Evolutionary conservation across 2,113 vertebrate species (phyloP).

Genomic region (Leucosticte australis): DNA sequence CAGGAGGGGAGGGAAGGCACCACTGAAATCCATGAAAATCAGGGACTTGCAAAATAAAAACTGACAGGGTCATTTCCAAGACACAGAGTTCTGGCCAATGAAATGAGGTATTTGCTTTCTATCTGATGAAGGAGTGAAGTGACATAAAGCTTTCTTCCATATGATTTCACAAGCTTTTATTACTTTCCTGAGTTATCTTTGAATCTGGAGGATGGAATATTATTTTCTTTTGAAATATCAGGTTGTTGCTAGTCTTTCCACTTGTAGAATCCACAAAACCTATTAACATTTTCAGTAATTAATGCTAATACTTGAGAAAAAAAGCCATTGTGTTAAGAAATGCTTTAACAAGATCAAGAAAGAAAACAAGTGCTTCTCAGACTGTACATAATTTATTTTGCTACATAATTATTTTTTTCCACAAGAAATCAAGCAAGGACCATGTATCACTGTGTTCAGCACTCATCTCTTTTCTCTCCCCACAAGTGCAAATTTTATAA

Average conservation of each 20-base stretch:
- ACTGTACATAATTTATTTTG: constrained; percentile 32
- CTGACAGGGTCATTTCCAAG: not conserved
- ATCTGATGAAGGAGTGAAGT: constrained; percentile 35
- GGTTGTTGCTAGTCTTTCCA: constrained; percentile 28
- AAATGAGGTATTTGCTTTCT: constrained; percentile 3
- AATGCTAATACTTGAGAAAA: constrained; percentile 65
- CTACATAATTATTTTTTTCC: not conserved
- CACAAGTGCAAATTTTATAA: not conserved
- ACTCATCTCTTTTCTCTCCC: not conserved
- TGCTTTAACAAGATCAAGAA: constrained; percentile 60
- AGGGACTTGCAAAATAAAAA: not conserved
- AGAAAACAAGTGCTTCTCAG: constrained; percentile 50
- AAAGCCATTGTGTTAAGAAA: constrained; percentile 64
- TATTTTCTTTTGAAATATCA: constrained; percentile 55
- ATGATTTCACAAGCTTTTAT: constrained; percentile 45
- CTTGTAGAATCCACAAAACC: constrained; percentile 49
- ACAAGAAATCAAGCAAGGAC: not conserved
- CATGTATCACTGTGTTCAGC: not conserved
- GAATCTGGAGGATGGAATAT: constrained; percentile 42
- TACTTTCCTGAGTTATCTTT: constrained; percentile 44
- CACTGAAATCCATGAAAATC: not conserved
- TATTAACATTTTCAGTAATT: constrained; percentile 63
- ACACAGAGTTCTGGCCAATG: not conserved
- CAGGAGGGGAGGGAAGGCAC: not conserved
- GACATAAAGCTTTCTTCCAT: constrained; percentile 34